phyloP scores from a whole-genome alignment of 2,797 vertebrate genomes.

The Pseudomugil tenellus region DNA sequence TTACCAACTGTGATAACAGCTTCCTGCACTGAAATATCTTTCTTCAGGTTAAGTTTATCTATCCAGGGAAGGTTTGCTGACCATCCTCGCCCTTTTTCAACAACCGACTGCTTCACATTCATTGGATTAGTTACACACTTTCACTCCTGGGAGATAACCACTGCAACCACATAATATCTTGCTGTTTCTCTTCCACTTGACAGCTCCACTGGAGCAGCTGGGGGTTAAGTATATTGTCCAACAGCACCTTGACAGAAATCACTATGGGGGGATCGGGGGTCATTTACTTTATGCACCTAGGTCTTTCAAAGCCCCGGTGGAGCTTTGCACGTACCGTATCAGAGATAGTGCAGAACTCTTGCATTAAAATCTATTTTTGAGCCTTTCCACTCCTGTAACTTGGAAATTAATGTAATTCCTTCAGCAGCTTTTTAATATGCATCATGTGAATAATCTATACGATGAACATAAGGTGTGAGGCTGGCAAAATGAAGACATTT shows the following conservation, averaged over 20 bases:
- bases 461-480: not conserved
- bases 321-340: conserved; percentile 2
- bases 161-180: conserved; percentile 51
- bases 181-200: conserved; percentile 55
- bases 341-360: conserved; percentile 3
- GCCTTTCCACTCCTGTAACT: not conserved
- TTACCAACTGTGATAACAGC: not conserved
- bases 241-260: conserved; percentile 62
- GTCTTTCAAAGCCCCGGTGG: conserved; percentile 16
- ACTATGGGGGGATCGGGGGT: conserved; percentile 42
- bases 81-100: conserved; percentile 28
- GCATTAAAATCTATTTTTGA: not conserved
- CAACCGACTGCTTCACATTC: conserved; percentile 52
- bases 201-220: conserved; percentile 48
- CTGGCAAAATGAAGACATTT: not conserved
- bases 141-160: conserved; percentile 57
- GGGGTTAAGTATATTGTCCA: conserved; percentile 60
- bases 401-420: conserved; percentile 1
- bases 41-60: conserved; percentile 36
- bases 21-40: conserved; percentile 12
- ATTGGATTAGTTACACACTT: conserved; percentile 54
- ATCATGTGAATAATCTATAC: conserved; percentile 1
- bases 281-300: conserved; percentile 36
- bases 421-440: conserved; percentile 4
- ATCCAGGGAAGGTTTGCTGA: conserved; percentile 42